Base-by-base conservation (phyloP, 1,140 invertebrate species). In the Phymorhynchus buccinoides region DNA sequence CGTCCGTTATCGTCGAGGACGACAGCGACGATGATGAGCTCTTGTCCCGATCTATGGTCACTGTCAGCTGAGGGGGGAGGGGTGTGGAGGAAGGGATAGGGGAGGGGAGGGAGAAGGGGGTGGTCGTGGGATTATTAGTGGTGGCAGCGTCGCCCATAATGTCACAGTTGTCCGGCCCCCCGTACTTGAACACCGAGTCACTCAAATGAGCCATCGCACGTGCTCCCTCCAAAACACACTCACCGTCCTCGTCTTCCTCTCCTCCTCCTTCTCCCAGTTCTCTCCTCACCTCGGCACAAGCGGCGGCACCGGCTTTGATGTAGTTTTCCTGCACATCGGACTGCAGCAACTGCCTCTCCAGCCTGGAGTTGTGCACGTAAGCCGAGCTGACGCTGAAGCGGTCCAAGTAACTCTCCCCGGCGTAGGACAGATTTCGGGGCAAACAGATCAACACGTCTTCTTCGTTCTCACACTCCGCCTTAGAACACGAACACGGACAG, bases 341-440 rank as follows among this genome's bases (percentile, higher is more conserved):
- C 30, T 62, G 42, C 48, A 77, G 32, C 44, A 52, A 27, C 83
- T 84, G 71, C 14, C 41, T 52, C 42, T 87, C 87, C 35, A 80
- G 77, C 30, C 84, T 86, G 7, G 86, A 86, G 32, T 86, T 89
- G 85, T 88, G 86, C 66, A 92, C 90, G 85, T 88, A 92, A 32
- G 88, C 42, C 18, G 86, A 83, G 87, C 90, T 89, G 3, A 91
- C 89, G 41, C 88, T 90, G 84, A 86, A 90, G 71, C 88, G 86
- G 78, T 90, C 89, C 56, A 91, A 78, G 66, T 88, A 88, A 79
- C 89, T 90, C 37, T 91, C 89, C 48, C 91, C 90, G 14, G 85
- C 85, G 77, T 92, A 92, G 6, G 91, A 92, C 14, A 92, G 80
- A 87, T 92, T 92, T 68, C 91, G 80, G 1, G 91, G 91, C 82